Base-by-base conservation (phyloP, 2,113 vertebrate genomes). In the Phyllopteryx taeniolatus region DNA sequence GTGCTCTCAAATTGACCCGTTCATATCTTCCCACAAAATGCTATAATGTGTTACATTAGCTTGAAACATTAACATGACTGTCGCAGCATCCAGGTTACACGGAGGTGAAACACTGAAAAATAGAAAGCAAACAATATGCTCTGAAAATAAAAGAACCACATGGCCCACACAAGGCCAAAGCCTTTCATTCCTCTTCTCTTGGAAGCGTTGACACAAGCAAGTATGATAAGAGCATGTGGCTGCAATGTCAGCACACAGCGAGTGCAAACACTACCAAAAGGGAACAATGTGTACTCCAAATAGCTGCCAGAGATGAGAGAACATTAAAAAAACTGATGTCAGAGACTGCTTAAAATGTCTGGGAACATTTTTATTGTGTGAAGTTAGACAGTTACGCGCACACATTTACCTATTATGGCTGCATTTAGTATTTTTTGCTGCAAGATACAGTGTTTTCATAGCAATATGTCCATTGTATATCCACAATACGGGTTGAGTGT, bases 281-380 rank as follows among this genome's bases (percentile, higher is more conserved):
- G 39, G 42, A 64, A 64, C 39, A 64, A 64, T 22, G 62, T 64
- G 62, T 64, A 39, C 33, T 62, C 60, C 20, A 44, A 64, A 59
- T 59, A 31, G 31, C 8, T 31, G 27, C 11, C 56, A 31, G 11
- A 10, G 10, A 20, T n/a, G 35, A 43, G 35, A 20, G 60, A 22
- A 27, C n/a, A 11, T 27, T 19, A 33, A 13, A 33, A 8, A 43
- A 20, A n/a, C 10, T n/a, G 61, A 43, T 43, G 61, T 42, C 35
- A 43, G 33, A 63, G 19, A 13, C 35, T n/a, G 62, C 20, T 64
- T 12, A 2, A 65, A 44, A 65, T 12, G 10, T 11, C 31, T 63
- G 7, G 19, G 19, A 63, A 42, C 15, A 62, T 33, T 61, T 15
- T 61, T 14, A 27, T 15, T 13, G 57, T 15, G 20, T 56, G n/a